Base-by-base conservation (phyloP, 2,113 vertebrate species). In the Rhinogobius similis region DNA sequence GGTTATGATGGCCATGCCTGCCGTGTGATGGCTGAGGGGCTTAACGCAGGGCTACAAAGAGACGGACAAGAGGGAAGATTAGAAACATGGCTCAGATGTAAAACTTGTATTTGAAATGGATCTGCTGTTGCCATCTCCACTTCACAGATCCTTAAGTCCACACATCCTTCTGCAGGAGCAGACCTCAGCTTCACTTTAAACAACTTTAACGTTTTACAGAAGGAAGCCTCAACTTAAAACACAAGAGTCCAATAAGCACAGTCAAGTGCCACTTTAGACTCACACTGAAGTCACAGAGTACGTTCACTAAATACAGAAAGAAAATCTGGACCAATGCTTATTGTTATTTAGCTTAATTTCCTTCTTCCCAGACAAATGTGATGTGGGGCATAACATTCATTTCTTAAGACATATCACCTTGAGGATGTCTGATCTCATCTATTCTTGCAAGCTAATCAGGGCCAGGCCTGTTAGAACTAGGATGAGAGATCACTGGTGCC, bases 11-110 rank as follows among this genome's bases (percentile, higher is more conserved):
- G 73, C 74, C 74, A 86, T 84, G 72, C 10, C 62, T n/a, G 66
- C 82, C 80, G 78, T 82, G 38, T 75, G 84, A 85, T 77, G 72
- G 76, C 76, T 43, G 68, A 66, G 78, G 78, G 78, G 84, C 86
- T 88, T 86, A 87, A 75, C 63, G 56, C 84, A 86, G 79, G 81
- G 75, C 79, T 50, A 16, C 63, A 46, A 43, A 76, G 75, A 87
- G 84, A 87, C 82, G 78, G 87, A 88, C 86, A 43, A 59, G 69
- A 41, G 20, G 75, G 65, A 65, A 72, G 77, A 88, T 86, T 74
- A 72, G 72, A 87, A 82, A 78, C 78, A 78, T 27, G 76, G 77
- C 84, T 84, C 53, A 81, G 79, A 56, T 32, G 7, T 2, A 29
- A 32, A 24, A 67, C 38, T 39, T 67, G 82, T 82, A 87, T 84